phyloP scores from a whole-genome alignment of 2,888 invertebrate species.

The Neocrepidodera transversa region DNA sequence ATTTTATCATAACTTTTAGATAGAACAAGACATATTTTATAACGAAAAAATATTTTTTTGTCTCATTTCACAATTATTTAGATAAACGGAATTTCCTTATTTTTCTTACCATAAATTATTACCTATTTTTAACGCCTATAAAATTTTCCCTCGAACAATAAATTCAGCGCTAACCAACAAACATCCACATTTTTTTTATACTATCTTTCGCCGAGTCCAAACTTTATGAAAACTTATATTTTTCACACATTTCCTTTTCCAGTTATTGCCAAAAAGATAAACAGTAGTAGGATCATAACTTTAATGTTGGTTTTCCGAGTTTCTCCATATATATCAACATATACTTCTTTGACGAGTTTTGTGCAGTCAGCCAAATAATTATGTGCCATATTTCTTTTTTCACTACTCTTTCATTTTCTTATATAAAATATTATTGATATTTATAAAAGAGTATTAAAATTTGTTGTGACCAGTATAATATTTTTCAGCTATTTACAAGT shows the following conservation, averaged over 20 bases:
- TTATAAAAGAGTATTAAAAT: no score
- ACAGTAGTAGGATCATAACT: neutral
- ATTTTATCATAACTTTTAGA: no score
- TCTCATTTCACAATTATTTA: no score
- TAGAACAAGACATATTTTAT: no score
- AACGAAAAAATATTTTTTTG: no score
- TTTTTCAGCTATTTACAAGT: no score
- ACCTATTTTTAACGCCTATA: neutral
- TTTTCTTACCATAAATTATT: neutral
- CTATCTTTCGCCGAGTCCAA: slow-evolving; percentile 2
- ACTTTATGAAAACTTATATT: slow-evolving; percentile 11
- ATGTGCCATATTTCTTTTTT: no score
- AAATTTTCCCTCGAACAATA: no score
- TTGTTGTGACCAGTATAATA: no score
- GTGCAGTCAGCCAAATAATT: neutral
- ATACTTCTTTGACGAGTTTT: neutral
- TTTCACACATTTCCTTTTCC: slow-evolving; percentile 11
- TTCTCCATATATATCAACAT: neutral
- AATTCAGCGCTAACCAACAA: slow-evolving; percentile 14
- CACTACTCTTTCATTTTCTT: no score
- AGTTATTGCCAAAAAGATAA: slow-evolving; percentile 9
- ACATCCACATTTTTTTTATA: slow-evolving; percentile 6
- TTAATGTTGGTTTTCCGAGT: neutral
- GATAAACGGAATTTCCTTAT: no score
- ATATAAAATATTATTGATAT: no score